Base-by-base conservation (phyloP, 2,888 invertebrate genomes). In the Dexiosoma caninum region DNA sequence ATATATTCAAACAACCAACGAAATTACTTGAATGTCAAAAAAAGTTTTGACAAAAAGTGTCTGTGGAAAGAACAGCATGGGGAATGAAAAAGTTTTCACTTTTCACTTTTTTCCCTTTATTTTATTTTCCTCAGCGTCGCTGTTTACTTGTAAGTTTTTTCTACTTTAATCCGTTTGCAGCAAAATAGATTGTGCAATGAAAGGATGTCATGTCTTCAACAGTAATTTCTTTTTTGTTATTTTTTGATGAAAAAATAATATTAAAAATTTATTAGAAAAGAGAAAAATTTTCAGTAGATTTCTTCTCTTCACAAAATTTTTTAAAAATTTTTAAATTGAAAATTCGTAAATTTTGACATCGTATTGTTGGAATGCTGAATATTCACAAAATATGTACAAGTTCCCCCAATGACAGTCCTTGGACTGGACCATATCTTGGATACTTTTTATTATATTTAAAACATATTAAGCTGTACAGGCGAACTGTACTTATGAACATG, bases 11-110 rank as follows among this genome's bases (percentile, higher is more conserved):
- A 57, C 35, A 21, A 27, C 23, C 40, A 35, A 30, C n/a, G 6
- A 32, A 55, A 55, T 57, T 57, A 37, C 23, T 57, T 57, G 23
- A 19, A 57, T 57, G 21, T 55, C 55, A 14, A 19, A 37, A 57
- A 16, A 57, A 14, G 19, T 5, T 21, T 40, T 7, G 9, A 8
- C 4, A n/a, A 23, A 21, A 40, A 37, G 57, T 40, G 57, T 23
- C n/a, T n/a, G 14, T 14, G 2, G 40, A 21, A 57, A 40, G n/a
- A n/a, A 9, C 0, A 23, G 6, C 44, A 12, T 19, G 7, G 32
- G n/a, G 12, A 16, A 57, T 21, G 19, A 12, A 19, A 30, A 67
- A 51, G 19, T 44, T 76, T 69, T 51, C 35, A 32, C 14, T 59
- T 59, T 66, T 21, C 23, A 8, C 0, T 60, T 14, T 30, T 1